phyloP scores from a whole-genome alignment of 2,797 vertebrate genomes.

The Anguilla marmorata region DNA sequence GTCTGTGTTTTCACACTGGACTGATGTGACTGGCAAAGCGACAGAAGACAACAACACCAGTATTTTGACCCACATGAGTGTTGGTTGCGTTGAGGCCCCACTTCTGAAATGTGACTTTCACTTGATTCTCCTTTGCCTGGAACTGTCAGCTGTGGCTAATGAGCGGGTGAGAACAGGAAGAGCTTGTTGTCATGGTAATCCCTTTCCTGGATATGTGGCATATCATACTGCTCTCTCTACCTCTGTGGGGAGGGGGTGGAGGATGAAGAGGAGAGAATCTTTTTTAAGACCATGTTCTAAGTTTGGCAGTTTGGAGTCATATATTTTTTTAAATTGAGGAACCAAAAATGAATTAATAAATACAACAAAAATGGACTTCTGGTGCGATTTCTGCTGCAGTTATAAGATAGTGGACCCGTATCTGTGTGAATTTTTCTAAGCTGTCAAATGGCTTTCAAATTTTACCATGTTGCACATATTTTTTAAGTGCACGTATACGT shows the following conservation, averaged over 20 bases:
- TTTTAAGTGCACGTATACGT: too few relatives aligned
- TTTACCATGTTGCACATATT: not conserved
- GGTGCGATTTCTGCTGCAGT: not conserved
- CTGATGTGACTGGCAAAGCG: not conserved
- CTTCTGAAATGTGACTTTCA: not conserved
- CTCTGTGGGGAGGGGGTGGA: not conserved
- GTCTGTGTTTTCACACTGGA: not conserved
- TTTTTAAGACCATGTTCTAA: not conserved
- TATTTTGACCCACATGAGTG: not conserved
- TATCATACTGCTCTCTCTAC: not conserved
- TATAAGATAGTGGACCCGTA: not conserved
- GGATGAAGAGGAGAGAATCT: not conserved
- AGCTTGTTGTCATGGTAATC: constrained; percentile 2
- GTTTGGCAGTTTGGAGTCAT: not conserved
- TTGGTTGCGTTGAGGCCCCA: not conserved
- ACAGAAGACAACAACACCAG: not conserved
- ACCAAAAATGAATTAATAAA: not conserved
- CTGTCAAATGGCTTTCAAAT: not conserved
- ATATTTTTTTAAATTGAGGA: not conserved
- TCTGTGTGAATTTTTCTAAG: not conserved
- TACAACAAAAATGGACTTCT: not conserved
- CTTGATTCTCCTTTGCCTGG: not conserved
- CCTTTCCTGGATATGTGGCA: not conserved
- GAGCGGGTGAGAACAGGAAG: not conserved
- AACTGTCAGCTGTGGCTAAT: not conserved